Percentiles rank a stretch among this genome's conserved stretches.
phyloP scores from a whole-genome alignment of 2,113 vertebrate genomes.

The Alethe diademata region DNA sequence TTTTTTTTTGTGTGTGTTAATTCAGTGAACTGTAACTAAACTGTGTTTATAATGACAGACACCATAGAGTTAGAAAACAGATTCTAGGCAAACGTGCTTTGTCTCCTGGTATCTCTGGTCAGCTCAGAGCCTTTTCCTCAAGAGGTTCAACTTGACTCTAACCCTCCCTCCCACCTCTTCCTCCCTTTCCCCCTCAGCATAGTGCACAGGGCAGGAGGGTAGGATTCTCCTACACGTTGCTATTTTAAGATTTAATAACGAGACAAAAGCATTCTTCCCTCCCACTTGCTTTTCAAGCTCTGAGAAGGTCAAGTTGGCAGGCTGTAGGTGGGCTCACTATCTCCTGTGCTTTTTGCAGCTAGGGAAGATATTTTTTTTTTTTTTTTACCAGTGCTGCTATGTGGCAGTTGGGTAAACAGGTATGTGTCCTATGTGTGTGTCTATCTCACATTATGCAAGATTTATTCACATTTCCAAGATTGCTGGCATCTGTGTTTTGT shows the following conservation, averaged over 20 bases:
- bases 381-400: background rate
- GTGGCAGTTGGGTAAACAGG: background rate
- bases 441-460: background rate
- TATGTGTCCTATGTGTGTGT: background rate
- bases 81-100: background rate
- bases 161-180: background rate
- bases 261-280: conserved; percentile 21
- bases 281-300: conserved; percentile 19
- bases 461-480: background rate
- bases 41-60: background rate
- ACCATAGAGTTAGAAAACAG: background rate
- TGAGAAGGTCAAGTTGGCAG: conserved; percentile 24
- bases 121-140: background rate
- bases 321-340: background rate
- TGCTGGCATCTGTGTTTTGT: background rate
- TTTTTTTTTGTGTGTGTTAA: background rate
- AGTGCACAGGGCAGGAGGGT: background rate
- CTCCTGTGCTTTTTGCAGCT: background rate
- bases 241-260: conserved; percentile 48
- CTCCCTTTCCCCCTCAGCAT: background rate
- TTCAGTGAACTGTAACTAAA: conserved; percentile 19
- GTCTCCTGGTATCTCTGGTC: background rate
- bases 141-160: background rate
- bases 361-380: background rate
- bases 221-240: conserved; percentile 20